Percentiles rank a stretch among this genome's conserved stretches.
phyloP scores from a whole-genome alignment of 1,140 invertebrate species.

The Trachelipus rathkii region DNA sequence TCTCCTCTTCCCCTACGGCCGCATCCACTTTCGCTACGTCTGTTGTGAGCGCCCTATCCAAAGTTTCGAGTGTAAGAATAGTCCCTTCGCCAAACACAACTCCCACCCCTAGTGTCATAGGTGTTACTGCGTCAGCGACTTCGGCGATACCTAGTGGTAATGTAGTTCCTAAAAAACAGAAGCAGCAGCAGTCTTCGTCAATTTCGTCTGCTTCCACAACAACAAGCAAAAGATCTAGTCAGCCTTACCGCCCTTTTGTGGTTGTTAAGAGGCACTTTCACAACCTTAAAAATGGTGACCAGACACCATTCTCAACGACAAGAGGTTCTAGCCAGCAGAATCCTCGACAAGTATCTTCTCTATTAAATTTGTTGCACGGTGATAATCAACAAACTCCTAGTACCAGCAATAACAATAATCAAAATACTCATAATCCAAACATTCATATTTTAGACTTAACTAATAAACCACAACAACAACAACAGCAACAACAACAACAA shows the following conservation, averaged over 20 bases:
- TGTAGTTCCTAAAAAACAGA: neutral
- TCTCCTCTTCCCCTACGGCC: neutral
- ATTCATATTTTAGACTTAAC: neutral
- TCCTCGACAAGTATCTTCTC: neutral
- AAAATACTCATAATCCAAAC: neutral
- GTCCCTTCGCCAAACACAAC: neutral
- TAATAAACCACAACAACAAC: neutral
- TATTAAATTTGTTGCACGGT: neutral
- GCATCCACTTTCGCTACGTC: neutral
- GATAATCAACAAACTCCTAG: neutral
- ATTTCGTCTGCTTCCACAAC: neutral
- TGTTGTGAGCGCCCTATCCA: slow-evolving; percentile 3
- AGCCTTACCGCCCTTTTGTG: neutral
- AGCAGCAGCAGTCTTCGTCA: neutral
- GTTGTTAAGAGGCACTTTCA: neutral
- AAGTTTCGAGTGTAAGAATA: neutral
- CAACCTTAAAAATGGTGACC: neutral
- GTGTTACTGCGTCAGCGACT: neutral
- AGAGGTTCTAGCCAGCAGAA: neutral
- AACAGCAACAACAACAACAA: neutral
- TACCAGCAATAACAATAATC: neutral
- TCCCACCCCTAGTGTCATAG: neutral
- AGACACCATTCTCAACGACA: neutral
- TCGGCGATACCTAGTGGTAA: neutral
- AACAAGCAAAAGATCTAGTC: neutral